Conservation (phyloP, 2,113 vertebrate species). For the Coptodon bakossiorum region DNA sequence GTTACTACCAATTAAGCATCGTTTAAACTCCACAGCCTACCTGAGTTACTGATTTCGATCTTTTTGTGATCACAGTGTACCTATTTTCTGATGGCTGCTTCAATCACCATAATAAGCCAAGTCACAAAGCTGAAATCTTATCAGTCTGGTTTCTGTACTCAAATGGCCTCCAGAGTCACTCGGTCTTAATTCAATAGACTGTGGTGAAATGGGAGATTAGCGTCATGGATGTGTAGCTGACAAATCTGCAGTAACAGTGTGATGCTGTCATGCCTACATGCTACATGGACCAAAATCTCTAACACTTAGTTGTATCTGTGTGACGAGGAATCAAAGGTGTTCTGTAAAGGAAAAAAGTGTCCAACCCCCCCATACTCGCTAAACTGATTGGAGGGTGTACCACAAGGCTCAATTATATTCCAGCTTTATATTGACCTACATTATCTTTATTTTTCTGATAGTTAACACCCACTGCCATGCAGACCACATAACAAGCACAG, state of each 20-base stretch:
- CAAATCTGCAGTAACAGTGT: background rate
- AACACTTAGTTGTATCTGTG: background rate
- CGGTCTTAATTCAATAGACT: background rate
- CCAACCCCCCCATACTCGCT: rapidly evolving
- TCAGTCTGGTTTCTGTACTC: background rate
- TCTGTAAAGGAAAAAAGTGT: background rate
- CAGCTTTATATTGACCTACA: background rate
- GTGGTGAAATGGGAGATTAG: background rate
- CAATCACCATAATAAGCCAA: background rate
- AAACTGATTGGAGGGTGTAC: background rate
- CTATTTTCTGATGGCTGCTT: background rate
- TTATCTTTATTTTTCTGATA: background rate
- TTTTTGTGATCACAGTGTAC: background rate
- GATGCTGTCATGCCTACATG: background rate
- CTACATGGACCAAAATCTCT: background rate
- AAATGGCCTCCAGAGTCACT: background rate
- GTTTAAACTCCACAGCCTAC: rapidly evolving
- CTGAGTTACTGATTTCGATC: background rate
- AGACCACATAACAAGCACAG: slow-evolving; percentile 84
- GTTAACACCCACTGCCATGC: slow-evolving; percentile 92
- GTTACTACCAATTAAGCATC: rapidly evolving
- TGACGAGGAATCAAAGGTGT: background rate
- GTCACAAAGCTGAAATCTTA: background rate
- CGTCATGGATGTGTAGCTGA: background rate
- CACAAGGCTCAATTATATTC: background rate